Percentiles rank a stretch among this genome's conserved stretches.
phyloP scores from a whole-genome alignment of 2,797 vertebrate genomes.

The Holocentrus rufus region DNA sequence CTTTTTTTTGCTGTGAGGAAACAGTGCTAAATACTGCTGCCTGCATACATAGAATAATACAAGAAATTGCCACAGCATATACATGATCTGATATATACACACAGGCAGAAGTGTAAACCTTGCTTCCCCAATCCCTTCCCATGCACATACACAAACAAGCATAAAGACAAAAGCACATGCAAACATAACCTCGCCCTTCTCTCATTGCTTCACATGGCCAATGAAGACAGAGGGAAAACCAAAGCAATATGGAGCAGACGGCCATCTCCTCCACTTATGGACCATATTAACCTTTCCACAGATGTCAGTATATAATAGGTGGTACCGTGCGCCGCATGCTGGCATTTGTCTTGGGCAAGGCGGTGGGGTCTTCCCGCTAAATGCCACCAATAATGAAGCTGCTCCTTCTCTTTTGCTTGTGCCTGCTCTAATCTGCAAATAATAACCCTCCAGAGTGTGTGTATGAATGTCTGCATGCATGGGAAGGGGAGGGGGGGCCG shows the following conservation, averaged over 20 bases:
- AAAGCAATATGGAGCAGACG: constrained; percentile 36
- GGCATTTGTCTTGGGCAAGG: constrained; percentile 79
- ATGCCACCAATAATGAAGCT: constrained; percentile 82
- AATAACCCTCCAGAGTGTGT: constrained; percentile 55
- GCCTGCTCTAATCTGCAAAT: constrained; percentile 62
- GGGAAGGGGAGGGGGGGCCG: too few species aligned
- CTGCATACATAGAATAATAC: not conserved
- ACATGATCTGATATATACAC: constrained; percentile 1
- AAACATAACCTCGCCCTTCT: not conserved
- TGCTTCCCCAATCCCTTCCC: too few species aligned
- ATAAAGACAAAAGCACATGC: not conserved
- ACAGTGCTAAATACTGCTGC: too few species aligned
- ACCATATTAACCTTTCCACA: constrained; percentile 76
- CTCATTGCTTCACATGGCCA: constrained; percentile 19
- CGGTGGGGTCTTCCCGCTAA: constrained; percentile 72
- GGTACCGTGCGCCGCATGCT: constrained; percentile 56
- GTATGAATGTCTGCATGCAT: not conserved
- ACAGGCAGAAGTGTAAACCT: not conserved
- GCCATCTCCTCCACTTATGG: constrained; percentile 60
- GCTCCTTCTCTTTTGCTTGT: constrained; percentile 55
- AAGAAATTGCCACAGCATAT: not conserved
- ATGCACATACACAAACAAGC: not conserved
- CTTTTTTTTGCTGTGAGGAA: too few species aligned
- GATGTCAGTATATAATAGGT: constrained; percentile 77
- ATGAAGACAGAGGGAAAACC: constrained; percentile 24